Evolutionary conservation across 1,140 invertebrate genomes (phyloP).

Genomic region (Brachionus rotundiformis): DNA sequence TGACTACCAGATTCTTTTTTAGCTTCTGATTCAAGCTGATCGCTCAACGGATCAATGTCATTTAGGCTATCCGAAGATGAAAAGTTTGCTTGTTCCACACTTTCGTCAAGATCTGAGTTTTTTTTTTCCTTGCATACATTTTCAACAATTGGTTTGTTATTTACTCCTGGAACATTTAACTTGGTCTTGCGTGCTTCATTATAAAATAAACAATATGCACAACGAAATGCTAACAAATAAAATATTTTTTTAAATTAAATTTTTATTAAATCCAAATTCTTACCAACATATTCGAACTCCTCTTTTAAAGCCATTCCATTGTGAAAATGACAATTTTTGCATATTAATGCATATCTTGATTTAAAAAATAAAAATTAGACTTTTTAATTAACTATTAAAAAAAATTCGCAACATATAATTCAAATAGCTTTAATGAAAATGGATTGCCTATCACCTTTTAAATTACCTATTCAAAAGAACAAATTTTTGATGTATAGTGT

Average conservation of each 20-base stretch:
- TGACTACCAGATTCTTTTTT: not conserved
- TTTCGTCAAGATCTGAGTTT: not conserved
- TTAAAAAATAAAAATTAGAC: not conserved
- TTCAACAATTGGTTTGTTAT: not conserved
- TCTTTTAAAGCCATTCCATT: conserved; percentile 96
- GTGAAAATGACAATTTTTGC: conserved; percentile 81
- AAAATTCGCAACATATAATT: not conserved
- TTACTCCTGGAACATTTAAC: conserved; percentile 35
- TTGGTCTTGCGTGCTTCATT: conserved; percentile 30
- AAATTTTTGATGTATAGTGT: conserved; percentile 20
- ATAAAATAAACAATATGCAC: conserved; percentile 51
- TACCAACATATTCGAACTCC: conserved; percentile 89
- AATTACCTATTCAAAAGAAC: conserved; percentile 46
- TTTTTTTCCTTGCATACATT: not conserved
- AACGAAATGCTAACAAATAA: conserved; percentile 41
- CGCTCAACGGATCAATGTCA: conserved; percentile 17
- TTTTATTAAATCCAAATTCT: conserved; percentile 54
- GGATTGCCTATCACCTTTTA: not conserved
- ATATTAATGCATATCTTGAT: conserved; percentile 83
- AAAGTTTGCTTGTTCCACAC: not conserved
- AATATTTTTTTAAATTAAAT: not conserved
- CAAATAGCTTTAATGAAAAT: not conserved
- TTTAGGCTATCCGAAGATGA: conserved; percentile 4
- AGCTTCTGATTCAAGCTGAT: not conserved
- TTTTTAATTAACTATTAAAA: too few species aligned